Percentiles rank a stretch among this genome's conserved stretches.
phyloP scores from a whole-genome alignment of 1,140 invertebrate genomes.

The Tenebrio molitor region DNA sequence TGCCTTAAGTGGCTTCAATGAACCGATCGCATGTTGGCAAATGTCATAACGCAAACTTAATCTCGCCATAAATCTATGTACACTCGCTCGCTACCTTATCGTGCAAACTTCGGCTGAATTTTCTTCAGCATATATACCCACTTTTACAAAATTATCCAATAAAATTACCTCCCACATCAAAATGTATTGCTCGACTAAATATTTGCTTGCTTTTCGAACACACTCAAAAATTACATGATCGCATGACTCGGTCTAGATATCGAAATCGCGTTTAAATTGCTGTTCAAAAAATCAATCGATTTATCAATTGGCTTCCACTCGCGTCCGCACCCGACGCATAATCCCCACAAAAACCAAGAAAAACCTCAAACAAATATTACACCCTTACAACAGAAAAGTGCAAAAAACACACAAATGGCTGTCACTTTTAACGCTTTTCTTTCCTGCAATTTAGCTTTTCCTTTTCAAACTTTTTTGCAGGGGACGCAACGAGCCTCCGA shows the following conservation, averaged over 20 bases:
- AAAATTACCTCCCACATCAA: constrained; percentile 31
- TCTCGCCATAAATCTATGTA: constrained; percentile 40
- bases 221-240: constrained; percentile 36
- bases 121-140: constrained; percentile 19
- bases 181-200: constrained; percentile 22
- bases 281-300: constrained; percentile 32
- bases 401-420: constrained; percentile 40
- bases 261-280: constrained; percentile 31
- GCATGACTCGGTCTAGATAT: constrained; percentile 2
- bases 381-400: constrained; percentile 38
- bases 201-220: constrained; percentile 34
- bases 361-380: constrained; percentile 39
- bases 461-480: constrained; percentile 30
- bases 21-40: constrained; percentile 42
- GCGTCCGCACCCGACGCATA: background rate
- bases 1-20: constrained; percentile 41
- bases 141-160: constrained; percentile 38
- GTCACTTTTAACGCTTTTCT: constrained; percentile 40
- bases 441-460: constrained; percentile 40
- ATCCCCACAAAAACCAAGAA: background rate
- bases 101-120: constrained; percentile 36
- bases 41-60: constrained; percentile 44
- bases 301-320: constrained; percentile 19
- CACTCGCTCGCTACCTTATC: constrained; percentile 34
- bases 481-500: constrained; percentile 10